phyloP scores from a whole-genome alignment of 2,888 invertebrate genomes.

The Malachius bipustulatus region DNA sequence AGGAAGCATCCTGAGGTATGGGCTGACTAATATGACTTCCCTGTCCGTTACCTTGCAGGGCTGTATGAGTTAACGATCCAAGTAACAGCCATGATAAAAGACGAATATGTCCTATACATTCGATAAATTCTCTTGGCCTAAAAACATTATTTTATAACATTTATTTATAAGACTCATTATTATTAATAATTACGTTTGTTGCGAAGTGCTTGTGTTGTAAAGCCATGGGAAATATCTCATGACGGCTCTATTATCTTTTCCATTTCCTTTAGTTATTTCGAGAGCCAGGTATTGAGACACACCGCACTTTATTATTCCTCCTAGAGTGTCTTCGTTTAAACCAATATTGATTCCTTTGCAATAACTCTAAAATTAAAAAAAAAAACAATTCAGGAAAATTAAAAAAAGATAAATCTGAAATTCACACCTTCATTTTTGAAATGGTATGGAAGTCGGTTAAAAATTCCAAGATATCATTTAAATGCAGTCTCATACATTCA shows the following conservation, averaged over 20 bases:
- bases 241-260: constrained; percentile 70
- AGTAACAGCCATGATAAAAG: constrained; percentile 90
- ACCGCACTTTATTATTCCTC: constrained; percentile 91
- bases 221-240: constrained; percentile 84
- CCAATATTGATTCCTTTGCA: constrained; percentile 53
- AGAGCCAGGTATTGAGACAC: constrained; percentile 87
- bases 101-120: constrained; percentile 89
- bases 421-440: constrained; percentile 90
- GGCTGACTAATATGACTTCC: constrained; percentile 55
- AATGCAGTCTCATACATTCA: constrained; percentile 86
- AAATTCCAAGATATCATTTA: constrained; percentile 88
- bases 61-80: constrained; percentile 85
- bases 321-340: constrained; percentile 89
- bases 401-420: no score
- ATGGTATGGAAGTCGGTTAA: constrained; percentile 92
- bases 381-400: constrained; percentile 5
- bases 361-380: constrained; percentile 44
- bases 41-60: constrained; percentile 45
- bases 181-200: constrained; percentile 61
- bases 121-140: constrained; percentile 87
- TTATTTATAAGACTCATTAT: neutral
- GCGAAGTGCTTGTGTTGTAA: constrained; percentile 63
- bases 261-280: constrained; percentile 83
- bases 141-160: constrained; percentile 18
- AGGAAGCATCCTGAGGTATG: constrained; percentile 90